Conservation (phyloP, 2,113 vertebrate genomes). For the Malaclemys terrapin region DNA sequence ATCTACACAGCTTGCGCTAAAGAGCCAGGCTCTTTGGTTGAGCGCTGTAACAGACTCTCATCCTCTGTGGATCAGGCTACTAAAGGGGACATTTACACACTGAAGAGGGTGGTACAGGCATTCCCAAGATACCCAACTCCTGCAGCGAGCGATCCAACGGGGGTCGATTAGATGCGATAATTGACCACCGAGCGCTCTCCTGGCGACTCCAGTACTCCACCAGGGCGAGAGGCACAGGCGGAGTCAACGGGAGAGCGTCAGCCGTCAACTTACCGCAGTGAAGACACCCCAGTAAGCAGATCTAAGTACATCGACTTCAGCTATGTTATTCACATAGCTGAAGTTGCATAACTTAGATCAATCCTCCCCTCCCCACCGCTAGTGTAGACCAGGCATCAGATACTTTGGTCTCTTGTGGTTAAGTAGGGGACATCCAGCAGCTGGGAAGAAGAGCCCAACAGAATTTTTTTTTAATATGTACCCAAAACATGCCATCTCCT, state of each 20-base stretch:
- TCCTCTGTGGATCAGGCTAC: not conserved
- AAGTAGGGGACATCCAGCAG: not conserved
- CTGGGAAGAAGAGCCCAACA: not conserved
- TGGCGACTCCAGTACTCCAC: no score
- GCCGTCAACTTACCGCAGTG: no score
- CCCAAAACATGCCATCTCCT: not conserved
- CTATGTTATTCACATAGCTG: no score
- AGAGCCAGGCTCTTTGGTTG: not conserved
- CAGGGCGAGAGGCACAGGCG: no score
- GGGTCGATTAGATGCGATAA: no score
- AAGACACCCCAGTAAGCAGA: no score
- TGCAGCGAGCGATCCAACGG: not conserved
- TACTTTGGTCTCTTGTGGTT: not conserved
- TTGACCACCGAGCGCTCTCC: no score
- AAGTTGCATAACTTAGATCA: no score
- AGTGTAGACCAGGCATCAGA: not conserved
- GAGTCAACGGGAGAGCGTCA: no score
- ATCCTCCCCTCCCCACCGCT: no score
- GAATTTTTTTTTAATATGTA: not conserved
- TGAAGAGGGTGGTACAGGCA: not conserved
- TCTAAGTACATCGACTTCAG: no score
- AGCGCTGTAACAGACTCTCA: not conserved
- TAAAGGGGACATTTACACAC: not conserved
- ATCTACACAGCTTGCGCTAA: not conserved
- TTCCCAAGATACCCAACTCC: not conserved